Base-by-base conservation (phyloP, 2,888 invertebrate species). In the Polyommatus icarus region DNA sequence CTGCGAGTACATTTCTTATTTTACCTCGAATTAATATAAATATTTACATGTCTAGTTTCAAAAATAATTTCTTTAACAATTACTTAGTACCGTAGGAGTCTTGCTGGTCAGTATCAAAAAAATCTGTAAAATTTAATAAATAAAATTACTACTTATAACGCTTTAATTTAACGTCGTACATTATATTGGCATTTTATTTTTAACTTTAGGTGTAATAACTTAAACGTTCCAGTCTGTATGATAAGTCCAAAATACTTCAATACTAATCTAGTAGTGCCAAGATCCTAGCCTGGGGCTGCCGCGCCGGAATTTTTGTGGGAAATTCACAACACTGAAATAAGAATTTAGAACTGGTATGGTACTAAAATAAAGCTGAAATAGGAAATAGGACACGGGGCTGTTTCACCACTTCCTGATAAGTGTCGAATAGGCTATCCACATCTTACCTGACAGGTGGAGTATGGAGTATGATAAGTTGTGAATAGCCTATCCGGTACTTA, bases 181-280 rank as follows among this genome's bases (percentile, higher is more conserved):
- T 87, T 85, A 83, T 87, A 85, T 93, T 92, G 92, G 92, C 92
- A 93, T 92, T 92, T 92, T 84, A 85, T 86, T 83, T 54, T 83
- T 85, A 84, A 83, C 78, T 84, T 50, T 75, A 75, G 75, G 87
- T 85, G 83, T 86, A 84, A 83, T 83, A 54, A 85, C 80, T 81
- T 36, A 83, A 84, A 87, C 86, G 87, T 91, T 91, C 88, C 88
- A 89, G 84, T 84, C 82, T 86, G 83, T 87, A 86, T 84, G 83
- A 83, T 85, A 83, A 80, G 85, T 81, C 82, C 84, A 85, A 84
- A 82, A 82, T 83, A 84, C 85, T 82, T 82, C 81, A 83, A 84
- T 84, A 83, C 81, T 84, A 84, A 82, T 86, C 82, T 77, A 71
- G 86, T 82, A 90, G 90, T 91, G 90, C 91, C 91, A 91, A 88